Base-by-base conservation (phyloP, 2,113 vertebrate genomes). In the Hiodon alosoides region DNA sequence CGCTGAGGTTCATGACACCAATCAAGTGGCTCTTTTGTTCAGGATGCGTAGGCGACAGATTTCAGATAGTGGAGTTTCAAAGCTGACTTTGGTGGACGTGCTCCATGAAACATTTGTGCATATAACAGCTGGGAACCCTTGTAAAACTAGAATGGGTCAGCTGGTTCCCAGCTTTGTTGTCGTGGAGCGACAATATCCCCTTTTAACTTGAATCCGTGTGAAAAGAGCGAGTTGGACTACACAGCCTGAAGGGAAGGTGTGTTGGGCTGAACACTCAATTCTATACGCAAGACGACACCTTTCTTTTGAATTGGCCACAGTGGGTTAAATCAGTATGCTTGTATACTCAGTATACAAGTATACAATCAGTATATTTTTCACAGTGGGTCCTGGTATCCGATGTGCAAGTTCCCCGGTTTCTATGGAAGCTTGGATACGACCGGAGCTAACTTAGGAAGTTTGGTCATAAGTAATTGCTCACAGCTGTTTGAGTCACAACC, bases 71-170 rank as follows among this genome's bases (percentile, higher is more conserved):
- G 47, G 46, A 66, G 3, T 64, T 74, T 76, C 58, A 69, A 76
- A 78, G 67, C 53, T 7, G 7, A 31, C 61, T 53, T 68, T 58
- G 57, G 72, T 48, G 64, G 68, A 80, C 75, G 31, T 52, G 54
- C 52, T 48, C 74, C 58, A 72, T 73, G 68, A 55, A 77, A 69
- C 74, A 78, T 78, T 80, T 82, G 76, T 72, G 58, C 76, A 5
- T 58, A 76, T 75, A 76, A 80, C 77, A 82, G 81, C 81, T 82
- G 81, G 65, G 67, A 60, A 75, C 67, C 58, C 72, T 52, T 70
- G 50, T 68, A 67, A 58, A 74, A 59, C 67, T 31, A 72, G 48
- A n/a, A 7, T 58, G 64, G 74, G 76, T 73, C 70, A 77, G 59
- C 58, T 47, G 31, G 16, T 78, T 80, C 76, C 74, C 78, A 74